Percentiles rank a stretch among this genome's conserved stretches.
Conservation (phyloP, 1,140 invertebrate genomes). For the Dinothrombium tinctorium region DNA sequence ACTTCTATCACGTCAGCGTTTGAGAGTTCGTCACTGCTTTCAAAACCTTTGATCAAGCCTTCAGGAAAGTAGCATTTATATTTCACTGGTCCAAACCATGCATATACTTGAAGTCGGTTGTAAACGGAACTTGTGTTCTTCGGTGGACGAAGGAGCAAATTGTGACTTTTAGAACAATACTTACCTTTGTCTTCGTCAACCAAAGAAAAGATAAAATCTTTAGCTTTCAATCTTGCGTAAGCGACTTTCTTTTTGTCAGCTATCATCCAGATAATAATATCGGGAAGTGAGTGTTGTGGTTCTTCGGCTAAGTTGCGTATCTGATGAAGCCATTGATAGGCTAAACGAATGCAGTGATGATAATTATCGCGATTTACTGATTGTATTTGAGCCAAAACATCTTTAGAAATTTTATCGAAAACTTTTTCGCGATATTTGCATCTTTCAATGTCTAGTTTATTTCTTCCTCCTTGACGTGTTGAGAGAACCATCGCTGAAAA, state of each 20-base stretch:
- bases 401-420: no score
- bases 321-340: neutral
- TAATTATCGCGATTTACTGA: conserved; percentile 9
- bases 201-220: conserved; percentile 52
- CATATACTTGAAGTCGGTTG: no score
- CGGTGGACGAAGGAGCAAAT: no score
- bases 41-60: neutral
- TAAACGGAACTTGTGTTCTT: no score
- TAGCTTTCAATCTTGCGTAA: conserved; percentile 47
- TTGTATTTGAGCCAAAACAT: neutral
- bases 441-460: conserved; percentile 51
- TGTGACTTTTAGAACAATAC: no score
- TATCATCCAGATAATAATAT: conserved; percentile 65
- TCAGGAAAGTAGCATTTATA: no score
- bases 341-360: neutral
- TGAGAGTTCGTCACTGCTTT: no score
- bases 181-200: conserved; percentile 48
- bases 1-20: neutral
- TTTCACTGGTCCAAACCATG: no score
- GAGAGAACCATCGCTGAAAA: conserved; percentile 39
- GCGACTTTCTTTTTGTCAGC: conserved; percentile 54
- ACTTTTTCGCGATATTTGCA: conserved; percentile 28
- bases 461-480: conserved; percentile 51
- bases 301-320: conserved; percentile 20
- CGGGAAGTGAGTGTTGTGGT: conserved; percentile 62